Evolutionary conservation across 2,113 vertebrate genomes (phyloP).

Genomic region (human (Homo sapiens)): DNA sequence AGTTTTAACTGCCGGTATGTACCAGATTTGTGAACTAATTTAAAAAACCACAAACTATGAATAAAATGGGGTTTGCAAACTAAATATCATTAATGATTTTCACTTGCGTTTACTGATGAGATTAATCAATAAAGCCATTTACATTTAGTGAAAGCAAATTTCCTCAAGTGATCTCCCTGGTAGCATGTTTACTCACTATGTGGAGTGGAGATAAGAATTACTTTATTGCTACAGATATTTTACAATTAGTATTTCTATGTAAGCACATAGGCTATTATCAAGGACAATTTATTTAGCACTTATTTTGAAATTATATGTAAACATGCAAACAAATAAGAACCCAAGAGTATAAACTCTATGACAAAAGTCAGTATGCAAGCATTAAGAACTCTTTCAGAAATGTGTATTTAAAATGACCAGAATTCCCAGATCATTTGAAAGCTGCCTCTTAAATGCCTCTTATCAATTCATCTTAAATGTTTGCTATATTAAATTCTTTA

Average conservation of each 20-base stretch:
- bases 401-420: neutral
- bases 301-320: conserved; percentile 28
- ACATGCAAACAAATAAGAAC: conserved; percentile 6
- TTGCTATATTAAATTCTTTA: neutral
- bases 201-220: conserved; percentile 53
- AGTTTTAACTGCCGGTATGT: conserved; percentile 20
- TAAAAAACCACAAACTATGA: conserved; percentile 4
- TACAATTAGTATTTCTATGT: conserved; percentile 51
- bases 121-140: conserved; percentile 57
- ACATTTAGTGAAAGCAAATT: conserved; percentile 59
- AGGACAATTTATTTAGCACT: neutral
- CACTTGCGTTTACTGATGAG: conserved; percentile 51
- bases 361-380: neutral
- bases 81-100: conserved; percentile 37
- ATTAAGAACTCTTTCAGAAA: neutral
- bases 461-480: conserved; percentile 30
- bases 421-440: conserved; percentile 37
- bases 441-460: neutral
- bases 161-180: conserved; percentile 68
- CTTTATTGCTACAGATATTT: conserved; percentile 60
- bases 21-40: conserved; percentile 42
- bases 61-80: conserved; percentile 79
- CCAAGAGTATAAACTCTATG: neutral
- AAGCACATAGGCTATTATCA: conserved; percentile 25
- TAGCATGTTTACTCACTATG: conserved; percentile 62